A percentile compares a stretch with the other conserved stretches of the same genome.
Evolutionary conservation across 1,140 invertebrate species (phyloP).

Genomic region (Eumeta japonica): DNA sequence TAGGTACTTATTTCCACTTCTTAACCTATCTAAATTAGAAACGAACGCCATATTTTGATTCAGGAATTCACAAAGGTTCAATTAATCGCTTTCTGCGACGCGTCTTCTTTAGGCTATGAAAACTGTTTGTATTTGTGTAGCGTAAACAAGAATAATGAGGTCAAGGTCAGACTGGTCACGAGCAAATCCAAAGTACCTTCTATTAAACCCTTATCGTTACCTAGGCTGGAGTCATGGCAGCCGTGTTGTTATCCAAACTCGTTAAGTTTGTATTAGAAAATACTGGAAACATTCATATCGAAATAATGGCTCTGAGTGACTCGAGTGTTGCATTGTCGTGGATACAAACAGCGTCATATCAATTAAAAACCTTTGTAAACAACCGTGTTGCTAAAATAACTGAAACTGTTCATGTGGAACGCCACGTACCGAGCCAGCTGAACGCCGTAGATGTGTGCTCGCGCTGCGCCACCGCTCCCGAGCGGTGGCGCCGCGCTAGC

Average conservation of each 20-base stretch:
- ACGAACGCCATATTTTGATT: too few species aligned
- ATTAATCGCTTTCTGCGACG: too few species aligned
- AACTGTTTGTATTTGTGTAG: constrained; percentile 17
- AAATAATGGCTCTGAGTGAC: constrained; percentile 18
- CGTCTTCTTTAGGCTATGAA: too few species aligned
- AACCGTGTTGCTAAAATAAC: constrained; percentile 31
- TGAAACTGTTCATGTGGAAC: constrained; percentile 6
- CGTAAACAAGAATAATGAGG: constrained; percentile 18
- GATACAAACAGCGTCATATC: constrained; percentile 16
- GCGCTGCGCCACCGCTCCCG: constrained; percentile 7
- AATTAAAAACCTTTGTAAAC: constrained; percentile 29
- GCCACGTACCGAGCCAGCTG: constrained; percentile 8
- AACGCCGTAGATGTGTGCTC: constrained; percentile 19
- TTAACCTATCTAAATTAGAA: too few species aligned
- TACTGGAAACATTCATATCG: background rate
- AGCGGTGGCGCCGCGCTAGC: constrained; percentile 8
- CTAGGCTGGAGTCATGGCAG: constrained; percentile 3
- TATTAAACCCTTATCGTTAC: constrained; percentile 3
- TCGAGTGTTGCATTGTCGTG: constrained; percentile 29
- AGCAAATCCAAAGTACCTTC: constrained; percentile 6
- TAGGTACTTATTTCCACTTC: too few species aligned
- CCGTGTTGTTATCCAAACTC: constrained; percentile 1
- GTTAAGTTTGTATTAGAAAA: constrained; percentile 2
- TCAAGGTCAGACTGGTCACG: constrained; percentile 1
- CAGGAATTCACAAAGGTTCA: too few species aligned